These are phyloP conservation scores for Athripsodes cinereus DNA, from an alignment of 2,888 invertebrate genomes.

Conservation along the genomic window DNA sequence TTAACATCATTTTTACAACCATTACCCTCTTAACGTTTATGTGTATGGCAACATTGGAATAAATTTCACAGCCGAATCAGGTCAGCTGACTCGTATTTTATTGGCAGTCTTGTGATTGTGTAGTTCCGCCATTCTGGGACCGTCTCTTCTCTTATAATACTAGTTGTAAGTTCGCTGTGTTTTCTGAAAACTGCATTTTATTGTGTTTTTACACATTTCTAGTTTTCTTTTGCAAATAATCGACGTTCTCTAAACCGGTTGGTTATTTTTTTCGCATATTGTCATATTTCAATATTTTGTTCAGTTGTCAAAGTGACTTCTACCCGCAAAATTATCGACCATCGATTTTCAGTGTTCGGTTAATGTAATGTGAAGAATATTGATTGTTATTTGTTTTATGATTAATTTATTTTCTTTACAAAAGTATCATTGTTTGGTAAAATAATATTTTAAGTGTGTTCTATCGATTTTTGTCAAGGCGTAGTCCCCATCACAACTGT, in stretches of 20 bases:
- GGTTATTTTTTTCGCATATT: neutral
- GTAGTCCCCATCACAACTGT: conserved; percentile 9
- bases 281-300: neutral
- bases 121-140: conserved; percentile 42
- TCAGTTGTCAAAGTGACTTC: conserved; percentile 16
- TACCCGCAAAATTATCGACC: neutral
- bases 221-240: no score
- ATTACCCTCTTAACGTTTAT: conserved; percentile 13
- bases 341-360: neutral
- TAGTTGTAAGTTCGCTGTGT: conserved; percentile 9
- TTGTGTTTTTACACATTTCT: neutral
- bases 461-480: conserved; percentile 13
- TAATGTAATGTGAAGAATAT: neutral
- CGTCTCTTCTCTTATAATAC: neutral
- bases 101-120: conserved; percentile 53
- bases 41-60: conserved; percentile 13
- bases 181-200: neutral
- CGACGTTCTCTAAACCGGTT: neutral
- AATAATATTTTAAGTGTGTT: neutral
- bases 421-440: neutral
- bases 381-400: neutral
- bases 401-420: neutral
- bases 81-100: conserved; percentile 45
- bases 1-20: conserved; percentile 12
- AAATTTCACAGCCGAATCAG: conserved; percentile 31